Base-by-base conservation (phyloP, 2,797 vertebrate genomes). In the Tenualosa thibaudeaui region DNA sequence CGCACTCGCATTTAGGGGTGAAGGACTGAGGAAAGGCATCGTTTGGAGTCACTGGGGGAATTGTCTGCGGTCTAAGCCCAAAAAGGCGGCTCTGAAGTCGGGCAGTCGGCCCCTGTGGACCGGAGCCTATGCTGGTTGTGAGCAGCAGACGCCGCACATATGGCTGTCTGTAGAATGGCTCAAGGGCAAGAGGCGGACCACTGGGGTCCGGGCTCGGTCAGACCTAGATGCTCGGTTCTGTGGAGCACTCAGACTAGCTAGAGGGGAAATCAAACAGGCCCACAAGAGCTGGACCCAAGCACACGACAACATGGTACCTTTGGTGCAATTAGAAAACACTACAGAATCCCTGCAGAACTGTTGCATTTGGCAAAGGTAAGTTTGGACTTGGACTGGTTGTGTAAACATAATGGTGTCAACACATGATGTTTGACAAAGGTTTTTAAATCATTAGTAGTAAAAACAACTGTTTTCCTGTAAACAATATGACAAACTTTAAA, bases 1-100 rank as follows among this genome's bases (percentile, higher is more conserved):
- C 86, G 89, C 90, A 85, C 90, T 91, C 90, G 90, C 31, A 60
- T 82, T 82, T 81, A 56, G 81, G 68, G 84, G 49, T 84, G 46
- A 81, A 86, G 51, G 71, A 86, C 62, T 71, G 24, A 78, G 71
- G 53, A 60, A n/a, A 54, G 54, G 51, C 26, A 68, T 81, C 81
- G 40, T 40, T n/a, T 43, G 81, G 51, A 75, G 82, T 53, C 60
- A 71, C 51, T 62, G 82, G 22, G 60, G 82, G 83, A 81, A 81
- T 75, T 75, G 68, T 75, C 50, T 85, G 56, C 40, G 49, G 75
- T 83, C 84, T 87, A 78, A 87, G 85, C 75, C 75, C 81, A 60
- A 75, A 86, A 86, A 86, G 46, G 46, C 46, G 58, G 50, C 83
- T 83, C 82, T n/a, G 82, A 43, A 81, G 84, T 83, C 50, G 78